phyloP scores from a whole-genome alignment of 2,888 invertebrate species.

The Ichneumoninae sp. region DNA sequence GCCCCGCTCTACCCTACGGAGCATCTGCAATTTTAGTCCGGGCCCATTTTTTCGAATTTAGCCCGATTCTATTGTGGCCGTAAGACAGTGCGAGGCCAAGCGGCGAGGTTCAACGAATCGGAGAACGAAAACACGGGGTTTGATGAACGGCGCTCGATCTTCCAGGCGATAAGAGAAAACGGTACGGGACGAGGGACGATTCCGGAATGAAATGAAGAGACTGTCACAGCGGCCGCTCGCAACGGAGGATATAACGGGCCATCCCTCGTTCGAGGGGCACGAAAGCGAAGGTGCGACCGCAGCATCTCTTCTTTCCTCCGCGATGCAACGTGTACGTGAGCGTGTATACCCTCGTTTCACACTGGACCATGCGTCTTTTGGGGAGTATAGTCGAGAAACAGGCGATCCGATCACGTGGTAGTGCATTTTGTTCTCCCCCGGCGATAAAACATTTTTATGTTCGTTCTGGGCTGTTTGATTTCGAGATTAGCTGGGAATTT shows the following conservation, averaged over 20 bases:
- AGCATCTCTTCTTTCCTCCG: constrained; percentile 43
- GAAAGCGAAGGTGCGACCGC: constrained; percentile 48
- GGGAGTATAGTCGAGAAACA: constrained; percentile 64
- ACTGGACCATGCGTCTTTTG: constrained; percentile 69
- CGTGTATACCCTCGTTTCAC: constrained; percentile 33
- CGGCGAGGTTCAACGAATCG: background rate
- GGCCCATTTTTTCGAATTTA: background rate
- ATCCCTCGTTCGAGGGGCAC: constrained; percentile 44
- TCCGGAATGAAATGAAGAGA: constrained; percentile 57
- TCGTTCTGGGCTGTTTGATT: constrained; percentile 82
- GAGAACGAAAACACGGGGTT: constrained; percentile 42
- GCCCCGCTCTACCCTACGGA: background rate
- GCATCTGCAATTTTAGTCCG: background rate
- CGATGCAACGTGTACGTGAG: constrained; percentile 37
- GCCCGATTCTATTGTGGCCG: background rate
- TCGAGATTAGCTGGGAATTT: constrained; percentile 84
- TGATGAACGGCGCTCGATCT: constrained; percentile 63
- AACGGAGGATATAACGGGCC: constrained; percentile 59
- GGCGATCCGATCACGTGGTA: constrained; percentile 70
- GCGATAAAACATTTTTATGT: constrained; percentile 84
- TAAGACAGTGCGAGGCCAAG: background rate
- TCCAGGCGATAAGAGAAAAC: constrained; percentile 54
- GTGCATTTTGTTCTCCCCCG: constrained; percentile 65
- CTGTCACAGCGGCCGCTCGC: constrained; percentile 30
- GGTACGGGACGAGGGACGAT: constrained; percentile 39